Evolutionary conservation across 2,113 vertebrate species (phyloP), one percentile per base, ranked within the genome.

Genomic region (Periophthalmodon schlosseri): DNA sequence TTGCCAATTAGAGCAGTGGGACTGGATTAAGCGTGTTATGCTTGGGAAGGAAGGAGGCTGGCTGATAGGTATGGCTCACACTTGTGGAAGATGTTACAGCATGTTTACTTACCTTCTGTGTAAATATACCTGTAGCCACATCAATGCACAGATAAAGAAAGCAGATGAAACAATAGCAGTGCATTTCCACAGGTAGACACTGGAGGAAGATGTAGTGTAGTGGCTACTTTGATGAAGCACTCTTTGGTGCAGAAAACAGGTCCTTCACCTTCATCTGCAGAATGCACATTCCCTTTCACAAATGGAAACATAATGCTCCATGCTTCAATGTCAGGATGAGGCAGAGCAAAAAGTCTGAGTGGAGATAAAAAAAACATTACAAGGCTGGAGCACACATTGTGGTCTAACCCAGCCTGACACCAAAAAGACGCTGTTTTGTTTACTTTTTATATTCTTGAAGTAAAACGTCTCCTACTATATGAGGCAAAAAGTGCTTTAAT

Each of bases 1-100:
- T 76, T 63, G 85, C 86, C 87, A 92, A 90, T 89, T 87, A 89
- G 84, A 87, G 85, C 78, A 5, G 61, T 61, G 85, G 80, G 84
- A 84, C 81, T 76, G 85, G 86, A 90, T 89, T 88, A 84, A 78
- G 71, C 70, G 74, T 79, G 58, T 75, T 63, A 74, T 73, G 78
- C 67, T 73, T 36, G 24, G 70, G 58, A 83, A 74, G 70, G 61
- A 85, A 74, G 69, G 49, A 83, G 76, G 60, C 56, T 36, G 68
- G 56, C 66, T 50, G 60, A 85, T 57, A 71, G 79, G 54, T 65
- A 69, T 80, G 34, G 57, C 54, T 34, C 0, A 0, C 23, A 46
- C 68, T 28, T 68, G 28, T 36, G 46, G 56, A 46, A 58, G 58
- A 50, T 66, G 12, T 20, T 68, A 12, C 61, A 68, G 72, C 64